Base-by-base conservation (phyloP, 2,888 invertebrate species). In the Apamea sordens region DNA sequence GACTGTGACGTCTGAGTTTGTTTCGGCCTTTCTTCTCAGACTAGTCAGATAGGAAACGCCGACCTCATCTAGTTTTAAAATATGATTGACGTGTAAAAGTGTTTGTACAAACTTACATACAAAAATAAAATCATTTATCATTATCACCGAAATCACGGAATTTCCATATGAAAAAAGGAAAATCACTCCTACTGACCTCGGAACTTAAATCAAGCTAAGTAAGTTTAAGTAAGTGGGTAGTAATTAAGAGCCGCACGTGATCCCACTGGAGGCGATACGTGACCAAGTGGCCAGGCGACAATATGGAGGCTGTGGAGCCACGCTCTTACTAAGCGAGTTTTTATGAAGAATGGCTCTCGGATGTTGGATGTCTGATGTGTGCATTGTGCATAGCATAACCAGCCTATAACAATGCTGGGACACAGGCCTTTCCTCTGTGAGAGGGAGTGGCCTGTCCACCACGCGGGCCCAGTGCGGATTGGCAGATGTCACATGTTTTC, bases 271-370 rank as follows among this genome's bases (percentile, higher is more conserved):
- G 36, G 11, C 56, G 41, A 68, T 75, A 80, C 85, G 86, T 86
- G 86, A 86, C 76, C 71, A 78, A 86, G 86, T 86, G 86, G 86
- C n/a, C 11, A 21, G 44, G 41, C 41, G 75, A 76, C 83, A 72
- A 68, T 75, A 63, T 76, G 21, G 65, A 41, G 47, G 32, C 59
- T 28, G 44, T 63, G n/a, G 47, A 53, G 44, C 36, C 21, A 64
- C 68, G 53, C n/a, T 59, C 67, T 74, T 68, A 65, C 28, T 72
- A 53, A 84, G 77, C 64, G 18, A 21, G 64, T 21, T 80, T 80
- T 77, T 78, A 69, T 78, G 59, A 65, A 70, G 65, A 61, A 73
- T 69, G 24, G 24, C 44, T 50, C 24, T n/a, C 15, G 10, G 21
- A 32, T 65, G 15, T 21, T 24, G 0, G 4, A 56, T 53, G 44